Evolutionary conservation across 2,113 vertebrate genomes (phyloP), one percentile per base, ranked within the genome.

Genomic region (Zingel zingel): DNA sequence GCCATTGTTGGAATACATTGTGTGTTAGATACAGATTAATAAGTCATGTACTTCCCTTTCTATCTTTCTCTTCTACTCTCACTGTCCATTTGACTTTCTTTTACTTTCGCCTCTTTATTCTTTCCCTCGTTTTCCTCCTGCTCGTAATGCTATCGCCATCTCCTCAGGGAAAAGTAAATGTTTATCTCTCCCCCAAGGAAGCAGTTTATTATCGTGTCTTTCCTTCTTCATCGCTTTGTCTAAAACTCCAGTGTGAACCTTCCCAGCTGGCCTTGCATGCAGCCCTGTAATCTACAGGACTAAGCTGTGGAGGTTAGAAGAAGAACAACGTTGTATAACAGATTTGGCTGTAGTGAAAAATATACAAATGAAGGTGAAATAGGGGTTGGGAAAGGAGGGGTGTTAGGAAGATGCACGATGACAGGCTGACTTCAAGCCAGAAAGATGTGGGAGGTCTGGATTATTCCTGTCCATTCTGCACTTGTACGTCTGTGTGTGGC

Each of bases 121-220:
- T 21, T 48, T 64, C 43, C 47, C 23, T 45, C 9, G 15, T 65
- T 76, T 74, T 70, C 59, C 33, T 47, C 54, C 79, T 78, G 25
- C 71, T 80, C 54, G 66, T 51, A 85, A 86, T 19, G 56, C 82
- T 81, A 64, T 61, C 21, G 47, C 73, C 86, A 79, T 86, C 74
- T 66, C 83, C 79, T 93, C 79, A 43, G 50, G 81, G 84, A 86
- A 92, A 91, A 92, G 89, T 88, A 90, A 92, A 94, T 94, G 92
- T 94, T 94, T 91, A 90, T 91, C 84, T 90, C 81, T 83, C 30
- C 82, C 85, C 61, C 69, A 51, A 76, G 75, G 88, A 85, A 90
- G 73, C 15, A 27, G 33, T 91, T 85, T 87, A 88, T 88, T 85
- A 86, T 64, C 68, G 57, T 25, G 19, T 77, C 67, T 88, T 86